phyloP scores from a whole-genome alignment of 2,113 vertebrate genomes.

The Eptesicus fuscus region DNA sequence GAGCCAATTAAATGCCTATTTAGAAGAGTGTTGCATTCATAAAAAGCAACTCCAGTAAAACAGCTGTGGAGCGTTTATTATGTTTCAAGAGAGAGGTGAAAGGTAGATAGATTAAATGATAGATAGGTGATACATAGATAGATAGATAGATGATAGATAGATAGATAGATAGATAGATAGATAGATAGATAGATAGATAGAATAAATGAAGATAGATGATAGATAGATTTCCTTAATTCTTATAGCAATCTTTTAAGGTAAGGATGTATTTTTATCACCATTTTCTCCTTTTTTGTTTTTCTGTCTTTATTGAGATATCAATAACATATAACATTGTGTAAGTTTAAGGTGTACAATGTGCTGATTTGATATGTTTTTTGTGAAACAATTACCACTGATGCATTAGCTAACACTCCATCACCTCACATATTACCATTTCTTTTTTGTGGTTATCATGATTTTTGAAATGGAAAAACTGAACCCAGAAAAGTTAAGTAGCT shows the following conservation, averaged over 20 bases:
- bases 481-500: not conserved
- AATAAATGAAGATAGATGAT: not conserved
- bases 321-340: not conserved
- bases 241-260: not conserved
- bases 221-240: not conserved
- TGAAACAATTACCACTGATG: not conserved
- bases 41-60: not conserved
- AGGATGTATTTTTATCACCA: not conserved
- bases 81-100: not conserved
- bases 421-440: not conserved
- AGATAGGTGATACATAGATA: not conserved
- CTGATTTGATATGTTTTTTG: not conserved
- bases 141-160: not conserved
- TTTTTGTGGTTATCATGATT: not conserved
- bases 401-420: not conserved
- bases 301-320: not conserved
- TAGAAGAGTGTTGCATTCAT: not conserved
- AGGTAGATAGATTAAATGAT: not conserved
- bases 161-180: not conserved
- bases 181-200: not conserved
- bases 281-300: not conserved
- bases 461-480: not conserved
- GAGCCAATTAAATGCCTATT: not conserved
- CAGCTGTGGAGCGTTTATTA: not conserved
- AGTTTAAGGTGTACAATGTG: not conserved